A percentile compares a stretch with the other conserved stretches of the same genome.
phyloP scores from a whole-genome alignment of 2,797 vertebrate species.

The Capromys pilorides region DNA sequence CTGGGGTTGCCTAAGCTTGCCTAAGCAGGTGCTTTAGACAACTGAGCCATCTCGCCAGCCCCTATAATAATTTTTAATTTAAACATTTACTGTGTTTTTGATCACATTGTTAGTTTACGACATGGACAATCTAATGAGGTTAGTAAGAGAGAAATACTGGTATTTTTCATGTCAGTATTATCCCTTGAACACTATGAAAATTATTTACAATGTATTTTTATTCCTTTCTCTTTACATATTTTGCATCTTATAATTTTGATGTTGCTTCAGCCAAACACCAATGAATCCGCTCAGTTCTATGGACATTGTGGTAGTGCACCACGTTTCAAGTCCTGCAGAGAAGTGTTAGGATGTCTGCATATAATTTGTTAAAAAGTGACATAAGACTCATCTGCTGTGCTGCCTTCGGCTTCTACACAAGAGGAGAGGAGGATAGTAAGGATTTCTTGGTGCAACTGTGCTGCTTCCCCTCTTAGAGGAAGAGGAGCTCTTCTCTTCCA shows the following conservation, averaged over 20 bases:
- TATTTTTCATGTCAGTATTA: neutral
- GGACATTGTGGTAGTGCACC: neutral
- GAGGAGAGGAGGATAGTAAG: neutral
- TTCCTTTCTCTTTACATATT: neutral
- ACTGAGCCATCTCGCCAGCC: no score
- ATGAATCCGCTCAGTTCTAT: neutral
- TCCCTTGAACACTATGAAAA: neutral
- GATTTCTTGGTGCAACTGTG: neutral
- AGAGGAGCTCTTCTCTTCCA: neutral
- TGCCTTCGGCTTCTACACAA: neutral
- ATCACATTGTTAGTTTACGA: neutral
- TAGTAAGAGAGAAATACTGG: neutral
- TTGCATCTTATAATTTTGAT: neutral
- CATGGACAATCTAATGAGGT: neutral
- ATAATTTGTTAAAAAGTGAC: neutral
- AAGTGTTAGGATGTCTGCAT: neutral
- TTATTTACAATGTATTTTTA: neutral
- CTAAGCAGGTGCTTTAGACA: no score
- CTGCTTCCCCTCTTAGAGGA: neutral
- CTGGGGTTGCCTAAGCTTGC: no score
- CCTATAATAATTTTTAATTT: no score
- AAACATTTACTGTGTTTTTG: neutral
- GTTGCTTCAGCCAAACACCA: neutral
- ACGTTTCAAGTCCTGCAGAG: neutral
- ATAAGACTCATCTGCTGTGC: neutral